Conservation (phyloP, 2,888 invertebrate genomes). For the Lampropteryx suffumata region DNA sequence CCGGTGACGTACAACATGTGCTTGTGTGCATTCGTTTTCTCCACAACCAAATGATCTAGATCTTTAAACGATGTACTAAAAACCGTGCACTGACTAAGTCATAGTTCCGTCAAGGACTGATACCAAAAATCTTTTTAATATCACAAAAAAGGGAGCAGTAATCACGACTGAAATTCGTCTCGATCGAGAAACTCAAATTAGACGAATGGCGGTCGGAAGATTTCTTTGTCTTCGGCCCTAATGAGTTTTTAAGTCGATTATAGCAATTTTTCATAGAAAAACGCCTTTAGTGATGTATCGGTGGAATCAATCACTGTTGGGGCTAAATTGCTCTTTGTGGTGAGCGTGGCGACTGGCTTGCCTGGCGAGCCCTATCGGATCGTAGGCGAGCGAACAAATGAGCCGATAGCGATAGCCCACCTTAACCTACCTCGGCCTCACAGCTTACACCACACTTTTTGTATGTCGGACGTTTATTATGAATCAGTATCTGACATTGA, state of each 20-base stretch:
- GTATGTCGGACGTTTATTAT: conserved; percentile 19
- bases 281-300: conserved; percentile 82
- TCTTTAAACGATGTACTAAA: conserved; percentile 15
- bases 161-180: conserved; percentile 75
- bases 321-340: conserved; percentile 73
- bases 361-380: conserved; percentile 50
- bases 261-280: conserved; percentile 83
- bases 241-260: conserved; percentile 84
- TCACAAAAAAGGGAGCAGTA: conserved; percentile 65
- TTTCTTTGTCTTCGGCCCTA: conserved; percentile 81
- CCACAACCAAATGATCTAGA: conserved; percentile 17
- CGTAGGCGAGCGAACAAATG: conserved; percentile 56
- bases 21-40: conserved; percentile 10
- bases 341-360: conserved; percentile 28
- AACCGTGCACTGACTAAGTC: conserved; percentile 19
- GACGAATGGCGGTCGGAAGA: conserved; percentile 76
- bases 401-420: conserved; percentile 43
- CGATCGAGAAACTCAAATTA: conserved; percentile 80
- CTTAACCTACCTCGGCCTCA: conserved; percentile 6
- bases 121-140: conserved; percentile 35
- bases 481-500: conserved; percentile 15
- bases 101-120: conserved; percentile 25
- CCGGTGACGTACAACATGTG: conserved; percentile 64
- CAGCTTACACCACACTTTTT: conserved; percentile 11
- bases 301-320: conserved; percentile 79